A percentile compares a stretch with the other conserved stretches of the same genome.
These are phyloP conservation scores for Harpegnathos saltator DNA, from an alignment of 1,140 invertebrate species.

Conservation along the genomic window DNA sequence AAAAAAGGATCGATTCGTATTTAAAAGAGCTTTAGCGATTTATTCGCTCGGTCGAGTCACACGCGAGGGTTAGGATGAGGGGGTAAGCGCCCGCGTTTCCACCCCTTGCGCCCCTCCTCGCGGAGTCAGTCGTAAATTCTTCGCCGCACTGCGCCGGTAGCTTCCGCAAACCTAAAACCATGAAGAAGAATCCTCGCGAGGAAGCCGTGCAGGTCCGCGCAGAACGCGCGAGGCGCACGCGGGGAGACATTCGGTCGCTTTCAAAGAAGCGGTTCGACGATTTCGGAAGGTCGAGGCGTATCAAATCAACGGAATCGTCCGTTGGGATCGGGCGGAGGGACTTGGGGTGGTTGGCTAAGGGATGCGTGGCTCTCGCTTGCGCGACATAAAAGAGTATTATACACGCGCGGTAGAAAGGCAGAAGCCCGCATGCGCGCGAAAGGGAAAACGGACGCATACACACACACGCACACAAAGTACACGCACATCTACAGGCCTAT, in stretches of 20 bases:
- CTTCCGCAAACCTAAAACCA: slow-evolving; percentile 40
- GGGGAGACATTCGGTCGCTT: slow-evolving; percentile 37
- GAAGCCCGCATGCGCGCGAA: slow-evolving; percentile 28
- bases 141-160: neutral
- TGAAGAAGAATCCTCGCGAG: slow-evolving; percentile 48
- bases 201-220: slow-evolving; percentile 23
- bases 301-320: slow-evolving; percentile 59
- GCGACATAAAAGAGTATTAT: slow-evolving; percentile 76
- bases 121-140: slow-evolving; percentile 44
- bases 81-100: neutral
- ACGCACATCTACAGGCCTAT: neutral
- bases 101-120: no score
- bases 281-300: slow-evolving; percentile 62
- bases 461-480: neutral
- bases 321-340: slow-evolving; percentile 22
- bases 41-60: slow-evolving; percentile 29
- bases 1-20: slow-evolving; percentile 34
- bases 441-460: slow-evolving; percentile 27
- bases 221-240: neutral
- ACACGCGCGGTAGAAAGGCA: slow-evolving; percentile 62
- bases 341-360: slow-evolving; percentile 2
- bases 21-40: slow-evolving; percentile 50
- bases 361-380: slow-evolving; percentile 63
- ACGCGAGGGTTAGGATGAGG: neutral
- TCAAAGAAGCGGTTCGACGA: slow-evolving; percentile 52